Percentiles rank a stretch among this genome's conserved stretches.
phyloP scores from a whole-genome alignment of 2,888 invertebrate species.

The Volucella bombylans region DNA sequence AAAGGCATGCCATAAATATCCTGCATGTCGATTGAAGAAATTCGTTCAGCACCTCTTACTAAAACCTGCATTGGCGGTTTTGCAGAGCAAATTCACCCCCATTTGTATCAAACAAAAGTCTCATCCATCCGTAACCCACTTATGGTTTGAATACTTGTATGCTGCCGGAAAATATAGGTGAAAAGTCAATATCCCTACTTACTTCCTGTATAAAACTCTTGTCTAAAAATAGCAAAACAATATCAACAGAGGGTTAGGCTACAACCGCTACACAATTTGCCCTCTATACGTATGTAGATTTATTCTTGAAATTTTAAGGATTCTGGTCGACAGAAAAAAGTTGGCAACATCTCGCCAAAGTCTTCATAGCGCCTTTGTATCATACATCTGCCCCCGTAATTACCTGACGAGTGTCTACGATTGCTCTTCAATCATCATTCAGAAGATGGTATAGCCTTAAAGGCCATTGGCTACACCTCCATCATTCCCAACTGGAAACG shows the following conservation, averaged over 20 bases:
- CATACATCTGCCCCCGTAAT: slow-evolving; percentile 33
- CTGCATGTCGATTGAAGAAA: slow-evolving; percentile 30
- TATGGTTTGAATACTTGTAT: neutral
- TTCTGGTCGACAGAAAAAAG: neutral
- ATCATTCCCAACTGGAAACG: slow-evolving; percentile 15
- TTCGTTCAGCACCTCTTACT: neutral
- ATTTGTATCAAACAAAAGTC: slow-evolving; percentile 7
- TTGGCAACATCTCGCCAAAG: slow-evolving; percentile 18
- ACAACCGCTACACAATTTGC: too few species aligned
- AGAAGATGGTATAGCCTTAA: slow-evolving; percentile 24
- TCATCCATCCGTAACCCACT: neutral
- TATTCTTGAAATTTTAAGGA: slow-evolving; percentile 30
- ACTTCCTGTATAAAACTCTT: slow-evolving; percentile 58
- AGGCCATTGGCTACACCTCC: slow-evolving; percentile 15
- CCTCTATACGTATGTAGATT: slow-evolving; percentile 14
- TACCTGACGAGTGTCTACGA: slow-evolving; percentile 59
- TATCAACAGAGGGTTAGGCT: neutral
- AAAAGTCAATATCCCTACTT: slow-evolving; percentile 65
- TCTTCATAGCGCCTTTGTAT: neutral
- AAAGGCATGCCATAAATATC: slow-evolving; percentile 22
- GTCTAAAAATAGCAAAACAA: slow-evolving; percentile 23
- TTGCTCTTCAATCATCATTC: slow-evolving; percentile 48
- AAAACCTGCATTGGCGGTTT: too few species aligned
- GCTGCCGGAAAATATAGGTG: slow-evolving; percentile 55
- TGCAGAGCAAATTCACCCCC: too few species aligned